phyloP scores from a whole-genome alignment of 2,113 vertebrate species.

The Parus major region DNA sequence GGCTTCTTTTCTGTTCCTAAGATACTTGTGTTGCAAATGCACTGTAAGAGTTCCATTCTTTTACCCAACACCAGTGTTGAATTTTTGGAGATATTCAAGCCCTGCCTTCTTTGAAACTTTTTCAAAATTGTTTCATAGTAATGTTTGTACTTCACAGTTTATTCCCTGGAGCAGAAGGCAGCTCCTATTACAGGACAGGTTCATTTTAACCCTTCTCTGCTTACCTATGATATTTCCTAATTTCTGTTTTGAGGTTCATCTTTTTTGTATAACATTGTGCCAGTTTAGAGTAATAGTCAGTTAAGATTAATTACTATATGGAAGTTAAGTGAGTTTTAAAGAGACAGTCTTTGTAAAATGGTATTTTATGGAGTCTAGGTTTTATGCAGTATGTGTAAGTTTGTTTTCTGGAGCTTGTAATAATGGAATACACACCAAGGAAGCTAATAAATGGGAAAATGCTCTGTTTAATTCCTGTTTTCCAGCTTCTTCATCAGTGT shows the following conservation, averaged over 20 bases:
- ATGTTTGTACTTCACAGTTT: background rate
- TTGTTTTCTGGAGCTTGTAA: background rate
- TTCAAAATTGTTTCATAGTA: background rate
- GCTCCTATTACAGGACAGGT: rapidly evolving
- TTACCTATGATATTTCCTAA: background rate
- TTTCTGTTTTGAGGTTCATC: background rate
- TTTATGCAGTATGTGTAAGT: background rate
- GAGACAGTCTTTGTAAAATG: background rate
- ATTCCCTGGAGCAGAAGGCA: background rate
- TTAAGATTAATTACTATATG: background rate
- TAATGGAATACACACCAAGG: background rate
- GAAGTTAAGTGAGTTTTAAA: background rate
- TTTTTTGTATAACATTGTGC: background rate
- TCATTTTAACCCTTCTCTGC: background rate
- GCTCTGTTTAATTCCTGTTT: background rate
- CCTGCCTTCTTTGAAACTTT: background rate
- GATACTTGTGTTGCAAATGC: background rate
- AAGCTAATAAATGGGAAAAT: background rate
- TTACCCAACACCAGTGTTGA: background rate
- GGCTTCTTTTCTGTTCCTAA: background rate
- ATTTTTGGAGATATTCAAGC: background rate
- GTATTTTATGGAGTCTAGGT: background rate
- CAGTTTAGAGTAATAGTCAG: background rate
- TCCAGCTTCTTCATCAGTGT: background rate
- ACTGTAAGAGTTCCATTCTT: background rate